A percentile compares a stretch with the other conserved stretches of the same genome.
These are phyloP conservation scores for Acanthopleura granulata DNA, from an alignment of 2,888 invertebrate genomes.

Conservation along the genomic window DNA sequence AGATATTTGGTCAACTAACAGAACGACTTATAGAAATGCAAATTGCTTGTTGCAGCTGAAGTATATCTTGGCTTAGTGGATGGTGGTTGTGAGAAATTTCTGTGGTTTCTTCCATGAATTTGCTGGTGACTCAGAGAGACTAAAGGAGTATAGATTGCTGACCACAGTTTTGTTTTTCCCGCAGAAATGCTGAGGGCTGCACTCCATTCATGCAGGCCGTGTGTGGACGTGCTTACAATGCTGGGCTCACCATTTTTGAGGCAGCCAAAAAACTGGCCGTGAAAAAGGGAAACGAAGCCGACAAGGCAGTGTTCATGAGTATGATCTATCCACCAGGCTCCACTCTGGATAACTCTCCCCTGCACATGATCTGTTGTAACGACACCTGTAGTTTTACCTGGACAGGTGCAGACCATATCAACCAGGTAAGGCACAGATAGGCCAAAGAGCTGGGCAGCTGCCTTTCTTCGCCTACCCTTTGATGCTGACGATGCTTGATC, in stretches of 20 bases:
- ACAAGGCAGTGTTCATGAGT: conserved; percentile 58
- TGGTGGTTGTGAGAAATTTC: no score
- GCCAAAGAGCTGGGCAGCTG: no score
- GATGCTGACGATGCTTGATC: no score
- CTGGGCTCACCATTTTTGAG: conserved; percentile 89
- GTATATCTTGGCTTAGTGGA: no score
- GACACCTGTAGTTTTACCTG: conserved; percentile 99
- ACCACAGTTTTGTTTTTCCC: not conserved
- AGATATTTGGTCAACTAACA: no score
- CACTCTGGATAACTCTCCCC: conserved; percentile 91
- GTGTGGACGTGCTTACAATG: conserved; percentile 92
- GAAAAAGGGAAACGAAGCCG: conserved; percentile 38
- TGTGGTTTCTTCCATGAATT: no score
- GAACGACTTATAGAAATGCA: no score
- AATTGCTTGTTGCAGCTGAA: no score
- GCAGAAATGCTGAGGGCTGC: conserved; percentile 93
- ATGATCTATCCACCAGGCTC: conserved; percentile 70
- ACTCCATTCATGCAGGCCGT: conserved; percentile 98
- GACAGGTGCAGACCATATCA: conserved; percentile 98
- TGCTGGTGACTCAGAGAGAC: no score
- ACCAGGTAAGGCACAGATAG: conserved; percentile 75
- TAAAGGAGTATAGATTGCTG: no score
- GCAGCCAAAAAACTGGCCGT: conserved; percentile 73
- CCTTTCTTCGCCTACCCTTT: no score
- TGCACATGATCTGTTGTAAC: conserved; percentile 97